Evolutionary conservation across 2,888 invertebrate species (phyloP).

Genomic region (Tenodera sinensis): DNA sequence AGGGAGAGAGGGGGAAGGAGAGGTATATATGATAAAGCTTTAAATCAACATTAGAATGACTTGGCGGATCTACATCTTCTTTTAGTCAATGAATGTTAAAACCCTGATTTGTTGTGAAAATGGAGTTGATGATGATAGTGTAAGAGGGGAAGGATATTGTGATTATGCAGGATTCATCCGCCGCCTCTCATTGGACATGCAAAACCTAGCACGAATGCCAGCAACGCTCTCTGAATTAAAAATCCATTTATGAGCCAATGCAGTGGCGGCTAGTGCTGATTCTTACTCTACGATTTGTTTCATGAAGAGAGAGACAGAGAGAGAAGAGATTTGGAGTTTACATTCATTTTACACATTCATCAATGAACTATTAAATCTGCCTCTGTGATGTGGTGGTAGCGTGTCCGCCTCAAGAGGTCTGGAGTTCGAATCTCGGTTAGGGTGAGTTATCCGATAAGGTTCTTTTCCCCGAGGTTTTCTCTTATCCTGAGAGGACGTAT

Average conservation of each 20-base stretch:
- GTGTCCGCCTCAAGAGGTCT: no score
- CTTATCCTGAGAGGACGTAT: no score
- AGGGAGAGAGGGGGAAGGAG: not conserved
- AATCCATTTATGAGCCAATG: not conserved
- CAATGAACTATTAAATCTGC: no score
- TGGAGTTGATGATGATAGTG: not conserved
- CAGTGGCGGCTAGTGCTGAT: not conserved
- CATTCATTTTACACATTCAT: no score
- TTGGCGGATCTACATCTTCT: not conserved
- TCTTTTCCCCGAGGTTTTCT: no score
- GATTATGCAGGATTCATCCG: no score
- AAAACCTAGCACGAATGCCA: not conserved
- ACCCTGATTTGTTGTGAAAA: not conserved
- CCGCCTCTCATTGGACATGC: not conserved
- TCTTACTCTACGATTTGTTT: no score
- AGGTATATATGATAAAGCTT: not conserved
- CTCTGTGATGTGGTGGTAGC: no score
- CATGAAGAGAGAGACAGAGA: no score
- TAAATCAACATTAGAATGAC: not conserved
- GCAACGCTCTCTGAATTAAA: not conserved
- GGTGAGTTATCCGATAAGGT: no score
- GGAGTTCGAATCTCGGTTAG: no score
- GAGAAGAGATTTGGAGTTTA: no score
- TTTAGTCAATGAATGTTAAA: not conserved
- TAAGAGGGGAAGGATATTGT: not conserved